Base-by-base conservation (phyloP, 2,113 vertebrate species). In the Cromileptes altivelis region DNA sequence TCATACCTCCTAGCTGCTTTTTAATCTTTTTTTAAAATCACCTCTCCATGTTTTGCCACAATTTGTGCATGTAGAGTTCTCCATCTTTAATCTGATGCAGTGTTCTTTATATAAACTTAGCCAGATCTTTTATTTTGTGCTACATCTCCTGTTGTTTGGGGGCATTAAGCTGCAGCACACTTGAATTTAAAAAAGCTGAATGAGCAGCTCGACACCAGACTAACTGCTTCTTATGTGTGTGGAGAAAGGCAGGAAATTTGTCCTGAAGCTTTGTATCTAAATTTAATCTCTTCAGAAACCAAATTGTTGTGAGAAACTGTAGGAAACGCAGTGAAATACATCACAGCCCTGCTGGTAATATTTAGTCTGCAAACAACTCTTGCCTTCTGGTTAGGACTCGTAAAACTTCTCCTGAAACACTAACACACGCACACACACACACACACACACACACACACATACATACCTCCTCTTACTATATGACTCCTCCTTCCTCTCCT, bases 101-200 rank as follows among this genome's bases (percentile, higher is more conserved):
- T 4, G 9, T 2, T 56, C 6, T 52, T 57, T 13, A 71, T 17
- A 37, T 45, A 42, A 69, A 50, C 40, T 37, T n/a, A 25, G 42
- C 9, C 58, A 55, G 33, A 58, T 25, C 23, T 64, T 56, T 23
- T 33, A 23, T 17, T 47, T 23, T 73, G 62, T 40, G 58, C 25
- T 45, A 23, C 40, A 23, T 45, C 21, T 65, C 62, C 40, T 23
- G 64, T 67, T 62, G 69, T 85, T 75, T 75, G 53, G 83, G 52
- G 63, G 23, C 74, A 71, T 85, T 57, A 77, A 64, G 67, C 42
- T 64, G 23, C 50, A 23, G 69, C 42, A 64, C 21, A 18, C 1
- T 17, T 53, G 21, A 49, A 18, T 19, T 23, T 9, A 52, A 27
- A 63, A 62, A 33, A 49, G 13, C 45, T 73, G 30, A 37, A 77